Evolutionary conservation across 2,888 invertebrate species (phyloP), one percentile per base, ranked within the genome.

Genomic region (Pheosia gnoma): DNA sequence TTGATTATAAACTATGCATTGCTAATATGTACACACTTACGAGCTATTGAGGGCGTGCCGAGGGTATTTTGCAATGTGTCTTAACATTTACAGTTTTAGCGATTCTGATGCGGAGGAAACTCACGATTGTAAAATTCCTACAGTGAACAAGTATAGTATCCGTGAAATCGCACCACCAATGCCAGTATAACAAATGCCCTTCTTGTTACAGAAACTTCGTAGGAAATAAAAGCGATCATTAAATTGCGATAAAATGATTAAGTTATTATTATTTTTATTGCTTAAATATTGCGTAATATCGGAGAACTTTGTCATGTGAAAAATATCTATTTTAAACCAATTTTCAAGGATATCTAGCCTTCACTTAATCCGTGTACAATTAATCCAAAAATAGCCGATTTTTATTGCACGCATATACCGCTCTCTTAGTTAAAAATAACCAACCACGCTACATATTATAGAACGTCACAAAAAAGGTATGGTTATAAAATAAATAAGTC

Each of bases 11-110:
- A 25, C 25, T 25, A 25, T 1, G 25, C 62, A 67, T 74, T 71
- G 71, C 68, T 49, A 59, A 55, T 63, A 56, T 66, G 53, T 58
- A 61, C 52, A 63, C 67, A 68, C 72, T 74, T 80, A 75, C 66
- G 68, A 61, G 71, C 64, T 84, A 82, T 85, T 84, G 77, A 83
- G 86, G 85, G 82, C 85, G 85, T 84, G 80, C 85, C 87, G 80
- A 72, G 65, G 63, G 64, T 67, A 79, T 86, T 83, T 82, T 80
- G 84, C 79, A 84, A 83, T 73, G 66, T 65, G 67, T 66, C 59
- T 59, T 59, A 59, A 58, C 39, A 59, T 58, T 61, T 58, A 25
- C 43, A 62, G 60, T 10, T 10, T 52, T 13, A 63, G 59, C 52
- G 54, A 49, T 41, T 61, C 43, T 9, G 8, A 43, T 43, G 9